Evolutionary conservation across 2,113 vertebrate species (phyloP).

Genomic region (Passer montanus): DNA sequence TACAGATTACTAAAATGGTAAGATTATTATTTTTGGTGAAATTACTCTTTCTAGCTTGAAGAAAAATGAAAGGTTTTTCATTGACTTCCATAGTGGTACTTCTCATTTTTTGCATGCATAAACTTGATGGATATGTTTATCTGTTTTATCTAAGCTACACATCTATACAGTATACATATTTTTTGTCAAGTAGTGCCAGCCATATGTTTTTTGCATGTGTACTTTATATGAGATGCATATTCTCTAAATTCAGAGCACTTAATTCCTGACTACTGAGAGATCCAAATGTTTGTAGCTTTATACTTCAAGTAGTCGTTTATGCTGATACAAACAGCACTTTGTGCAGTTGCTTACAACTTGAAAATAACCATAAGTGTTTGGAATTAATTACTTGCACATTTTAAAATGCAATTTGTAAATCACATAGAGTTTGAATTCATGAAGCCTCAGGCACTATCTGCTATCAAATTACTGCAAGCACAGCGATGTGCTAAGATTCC

Average conservation of each 20-base stretch:
- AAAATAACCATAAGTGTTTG: conserved; percentile 46
- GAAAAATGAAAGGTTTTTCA: not conserved
- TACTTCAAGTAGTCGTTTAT: conserved; percentile 40
- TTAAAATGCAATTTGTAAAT: conserved; percentile 47
- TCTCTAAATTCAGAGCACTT: not conserved
- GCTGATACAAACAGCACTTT: conserved; percentile 38
- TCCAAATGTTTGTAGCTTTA: conserved; percentile 45
- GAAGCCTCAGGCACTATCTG: not conserved
- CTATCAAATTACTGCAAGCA: not conserved
- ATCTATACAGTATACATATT: not conserved
- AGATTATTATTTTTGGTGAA: not conserved
- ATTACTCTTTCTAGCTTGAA: not conserved
- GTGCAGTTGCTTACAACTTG: conserved; percentile 35
- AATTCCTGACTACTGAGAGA: not conserved
- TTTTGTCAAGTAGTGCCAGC: not conserved
- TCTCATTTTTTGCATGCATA: not conserved
- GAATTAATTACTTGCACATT: conserved; percentile 47
- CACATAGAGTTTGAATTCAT: not conserved
- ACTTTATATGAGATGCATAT: not conserved
- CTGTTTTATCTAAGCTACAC: not conserved
- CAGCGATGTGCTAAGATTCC: not conserved
- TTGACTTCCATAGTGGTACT: not conserved
- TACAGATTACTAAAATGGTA: not conserved
- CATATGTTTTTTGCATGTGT: not conserved
- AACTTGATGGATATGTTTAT: not conserved